These are phyloP conservation scores for Cinclus cinclus DNA, from an alignment of 2,113 vertebrate genomes.

Conservation along the genomic window DNA sequence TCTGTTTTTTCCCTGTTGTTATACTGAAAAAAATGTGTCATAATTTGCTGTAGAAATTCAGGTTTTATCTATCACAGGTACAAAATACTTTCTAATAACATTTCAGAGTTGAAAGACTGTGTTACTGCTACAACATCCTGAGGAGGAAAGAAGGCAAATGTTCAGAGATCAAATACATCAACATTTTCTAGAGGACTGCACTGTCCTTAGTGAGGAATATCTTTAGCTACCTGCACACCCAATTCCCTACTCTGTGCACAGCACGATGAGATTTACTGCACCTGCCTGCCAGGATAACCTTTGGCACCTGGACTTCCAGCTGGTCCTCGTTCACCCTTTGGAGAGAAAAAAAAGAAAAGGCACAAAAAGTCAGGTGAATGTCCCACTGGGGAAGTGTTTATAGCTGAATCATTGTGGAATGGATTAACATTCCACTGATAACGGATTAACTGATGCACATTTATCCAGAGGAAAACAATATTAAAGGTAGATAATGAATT, in stretches of 20 bases:
- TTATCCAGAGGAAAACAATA: neutral
- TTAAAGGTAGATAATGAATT: neutral
- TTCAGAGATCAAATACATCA: neutral
- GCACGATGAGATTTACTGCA: conserved; percentile 98
- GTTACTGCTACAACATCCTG: neutral
- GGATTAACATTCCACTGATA: neutral
- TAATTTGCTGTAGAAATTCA: neutral
- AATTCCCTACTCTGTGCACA: conserved; percentile 75
- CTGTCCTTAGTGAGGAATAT: neutral
- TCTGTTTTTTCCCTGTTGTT: neutral
- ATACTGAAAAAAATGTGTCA: neutral
- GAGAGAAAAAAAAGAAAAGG: conserved; percentile 42
- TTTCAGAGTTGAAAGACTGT: neutral
- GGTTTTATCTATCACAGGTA: neutral
- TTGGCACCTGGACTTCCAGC: conserved; percentile 96
- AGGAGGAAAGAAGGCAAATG: neutral
- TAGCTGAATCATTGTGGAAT: neutral
- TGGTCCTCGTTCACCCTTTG: conserved; percentile 89
- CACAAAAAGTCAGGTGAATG: neutral
- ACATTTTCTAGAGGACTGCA: neutral
- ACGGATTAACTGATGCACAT: neutral
- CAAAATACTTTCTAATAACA: neutral
- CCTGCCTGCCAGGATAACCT: conserved; percentile 99
- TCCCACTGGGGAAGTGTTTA: neutral
- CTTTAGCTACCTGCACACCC: conserved; percentile 63